These are phyloP conservation scores for Bothrops jararaca DNA, from an alignment of 2,113 vertebrate genomes.

Conservation along the genomic window DNA sequence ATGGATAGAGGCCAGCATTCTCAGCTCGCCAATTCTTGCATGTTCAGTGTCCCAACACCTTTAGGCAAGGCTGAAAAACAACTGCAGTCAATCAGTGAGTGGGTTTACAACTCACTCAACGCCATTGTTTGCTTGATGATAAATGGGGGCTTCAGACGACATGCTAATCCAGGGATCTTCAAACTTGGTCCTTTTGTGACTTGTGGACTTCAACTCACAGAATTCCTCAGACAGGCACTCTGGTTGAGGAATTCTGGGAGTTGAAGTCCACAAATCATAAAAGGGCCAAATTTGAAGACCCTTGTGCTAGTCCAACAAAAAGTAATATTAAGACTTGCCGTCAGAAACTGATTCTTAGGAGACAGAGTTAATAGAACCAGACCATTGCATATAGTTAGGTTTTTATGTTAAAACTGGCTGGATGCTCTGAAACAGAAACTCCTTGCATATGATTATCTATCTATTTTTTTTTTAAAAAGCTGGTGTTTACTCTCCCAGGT, in stretches of 20 bases:
- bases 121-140: background rate
- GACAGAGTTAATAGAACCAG: background rate
- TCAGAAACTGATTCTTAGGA: background rate
- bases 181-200: no score
- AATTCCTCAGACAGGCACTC: no score
- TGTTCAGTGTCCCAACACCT: background rate
- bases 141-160: background rate
- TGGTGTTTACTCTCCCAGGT: constrained; percentile 67
- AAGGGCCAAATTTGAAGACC: no score
- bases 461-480: background rate
- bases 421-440: background rate
- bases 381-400: background rate
- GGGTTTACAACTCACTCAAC: background rate
- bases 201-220: no score
- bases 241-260: no score
- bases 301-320: background rate
- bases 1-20: background rate
- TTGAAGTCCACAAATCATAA: no score
- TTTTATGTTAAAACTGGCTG: background rate
- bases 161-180: background rate
- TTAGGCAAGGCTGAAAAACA: background rate
- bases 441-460: background rate
- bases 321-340: background rate
- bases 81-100: background rate
- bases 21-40: background rate